A percentile compares a stretch with the other conserved stretches of the same genome.
phyloP scores from a whole-genome alignment of 2,113 vertebrate species.

The Acrocephalus arundinaceus region DNA sequence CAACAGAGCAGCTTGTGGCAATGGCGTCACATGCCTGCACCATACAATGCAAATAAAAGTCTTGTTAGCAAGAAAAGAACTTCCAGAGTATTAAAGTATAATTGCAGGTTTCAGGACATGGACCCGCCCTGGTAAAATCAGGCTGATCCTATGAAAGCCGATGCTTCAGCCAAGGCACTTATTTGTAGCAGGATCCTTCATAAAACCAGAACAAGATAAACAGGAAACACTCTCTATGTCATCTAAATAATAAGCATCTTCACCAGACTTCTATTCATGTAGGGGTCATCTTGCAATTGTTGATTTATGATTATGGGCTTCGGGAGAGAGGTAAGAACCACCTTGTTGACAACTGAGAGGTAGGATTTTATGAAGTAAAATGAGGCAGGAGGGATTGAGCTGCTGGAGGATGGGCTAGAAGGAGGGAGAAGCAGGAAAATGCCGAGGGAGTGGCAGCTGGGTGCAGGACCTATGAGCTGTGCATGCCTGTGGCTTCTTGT shows the following conservation, averaged over 20 bases:
- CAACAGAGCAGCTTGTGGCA: not conserved
- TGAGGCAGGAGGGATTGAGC: not conserved
- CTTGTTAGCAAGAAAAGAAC: not conserved
- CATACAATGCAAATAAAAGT: not conserved
- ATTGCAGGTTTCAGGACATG: slow-evolving; percentile 2
- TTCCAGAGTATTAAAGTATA: not conserved
- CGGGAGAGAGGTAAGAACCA: not conserved
- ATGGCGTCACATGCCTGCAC: not conserved
- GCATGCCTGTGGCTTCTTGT: slow-evolving; percentile 20
- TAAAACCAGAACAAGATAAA: slow-evolving; percentile 38
- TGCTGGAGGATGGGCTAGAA: not conserved
- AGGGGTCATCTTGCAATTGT: not conserved
- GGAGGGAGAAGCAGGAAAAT: not conserved
- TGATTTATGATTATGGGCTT: slow-evolving; percentile 10
- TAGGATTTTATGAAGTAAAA: not conserved
- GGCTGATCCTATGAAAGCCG: not conserved
- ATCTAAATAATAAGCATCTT: slow-evolving; percentile 49
- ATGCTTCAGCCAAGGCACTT: not conserved
- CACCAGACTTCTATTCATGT: not conserved
- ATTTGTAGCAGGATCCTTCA: not conserved
- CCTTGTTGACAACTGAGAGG: not conserved
- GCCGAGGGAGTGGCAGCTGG: not conserved
- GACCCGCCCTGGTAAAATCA: not conserved
- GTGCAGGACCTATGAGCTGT: not conserved
- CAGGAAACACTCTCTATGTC: slow-evolving; percentile 43